Evolutionary conservation across 1,140 invertebrate genomes (phyloP).

Genomic region (Drosophila sp.): DNA sequence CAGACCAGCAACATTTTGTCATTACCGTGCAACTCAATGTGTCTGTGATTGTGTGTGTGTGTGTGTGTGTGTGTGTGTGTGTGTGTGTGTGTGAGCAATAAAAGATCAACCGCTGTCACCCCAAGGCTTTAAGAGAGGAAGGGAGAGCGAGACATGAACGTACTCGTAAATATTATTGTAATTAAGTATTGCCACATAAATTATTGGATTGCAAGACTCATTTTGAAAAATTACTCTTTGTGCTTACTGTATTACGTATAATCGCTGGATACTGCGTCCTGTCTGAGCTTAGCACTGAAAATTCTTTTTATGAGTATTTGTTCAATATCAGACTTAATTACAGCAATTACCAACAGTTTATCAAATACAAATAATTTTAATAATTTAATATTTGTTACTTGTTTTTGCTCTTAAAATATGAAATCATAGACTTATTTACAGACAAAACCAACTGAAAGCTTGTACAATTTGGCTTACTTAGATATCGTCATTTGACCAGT

Average conservation of each 20-base stretch:
- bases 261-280: slow-evolving; percentile 3
- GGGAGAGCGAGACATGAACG: slow-evolving; percentile 1
- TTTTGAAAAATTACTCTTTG: slow-evolving; percentile 40
- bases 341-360: too few relatives aligned
- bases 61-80: slow-evolving; percentile 29
- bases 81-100: slow-evolving; percentile 48
- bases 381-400: too few relatives aligned
- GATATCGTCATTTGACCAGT: not conserved
- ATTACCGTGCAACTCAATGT: slow-evolving; percentile 62
- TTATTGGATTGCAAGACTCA: slow-evolving; percentile 46
- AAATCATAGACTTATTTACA: too few relatives aligned
- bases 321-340: too few relatives aligned
- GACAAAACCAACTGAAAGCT: not conserved
- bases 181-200: slow-evolving; percentile 53
- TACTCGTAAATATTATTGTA: slow-evolving; percentile 44
- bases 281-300: not conserved
- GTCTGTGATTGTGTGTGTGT: slow-evolving; percentile 13
- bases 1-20: slow-evolving; percentile 61
- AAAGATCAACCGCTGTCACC: slow-evolving; percentile 69
- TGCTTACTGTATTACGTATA: slow-evolving; percentile 34
- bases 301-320: too few relatives aligned
- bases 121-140: slow-evolving; percentile 21
- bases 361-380: too few relatives aligned
- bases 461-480: not conserved
- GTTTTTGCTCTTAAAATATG: too few relatives aligned